These are phyloP conservation scores for Apamea crenata DNA, from an alignment of 2,888 invertebrate genomes.

Conservation along the genomic window DNA sequence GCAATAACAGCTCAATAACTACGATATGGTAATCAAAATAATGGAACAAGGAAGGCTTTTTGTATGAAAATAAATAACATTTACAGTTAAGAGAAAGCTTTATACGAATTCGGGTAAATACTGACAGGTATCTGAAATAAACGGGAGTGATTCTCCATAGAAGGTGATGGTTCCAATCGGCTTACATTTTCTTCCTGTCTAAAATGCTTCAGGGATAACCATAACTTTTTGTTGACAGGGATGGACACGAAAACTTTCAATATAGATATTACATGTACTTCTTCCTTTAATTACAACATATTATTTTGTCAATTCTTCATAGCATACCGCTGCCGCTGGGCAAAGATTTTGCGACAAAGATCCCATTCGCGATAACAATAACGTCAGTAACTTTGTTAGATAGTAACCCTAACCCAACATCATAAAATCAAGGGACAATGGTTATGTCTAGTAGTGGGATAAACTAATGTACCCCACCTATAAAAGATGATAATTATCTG, in stretches of 20 bases:
- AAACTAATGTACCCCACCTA: not conserved
- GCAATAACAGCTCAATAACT: not conserved
- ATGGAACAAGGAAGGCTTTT: not conserved
- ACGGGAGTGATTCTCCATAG: not conserved
- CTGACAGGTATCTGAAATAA: not conserved
- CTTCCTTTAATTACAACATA: not conserved
- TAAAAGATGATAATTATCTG: constrained; percentile 8
- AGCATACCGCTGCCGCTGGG: not conserved
- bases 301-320: not conserved
- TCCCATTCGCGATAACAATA: constrained; percentile 13
- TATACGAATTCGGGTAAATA: not conserved
- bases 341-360: constrained; percentile 4
- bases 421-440: constrained; percentile 30
- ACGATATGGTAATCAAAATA: not conserved
- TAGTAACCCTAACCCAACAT: constrained; percentile 20
- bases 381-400: constrained; percentile 24
- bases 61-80: not conserved
- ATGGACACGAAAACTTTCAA: not conserved
- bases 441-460: constrained; percentile 25
- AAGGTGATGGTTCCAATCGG: constrained; percentile 8
- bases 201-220: not conserved
- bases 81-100: not conserved
- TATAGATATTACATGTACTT: not conserved
- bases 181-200: constrained; percentile 7
- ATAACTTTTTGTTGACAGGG: not conserved